phyloP scores from a whole-genome alignment of 2,888 invertebrate species.

The Ochropleura leucogaster region DNA sequence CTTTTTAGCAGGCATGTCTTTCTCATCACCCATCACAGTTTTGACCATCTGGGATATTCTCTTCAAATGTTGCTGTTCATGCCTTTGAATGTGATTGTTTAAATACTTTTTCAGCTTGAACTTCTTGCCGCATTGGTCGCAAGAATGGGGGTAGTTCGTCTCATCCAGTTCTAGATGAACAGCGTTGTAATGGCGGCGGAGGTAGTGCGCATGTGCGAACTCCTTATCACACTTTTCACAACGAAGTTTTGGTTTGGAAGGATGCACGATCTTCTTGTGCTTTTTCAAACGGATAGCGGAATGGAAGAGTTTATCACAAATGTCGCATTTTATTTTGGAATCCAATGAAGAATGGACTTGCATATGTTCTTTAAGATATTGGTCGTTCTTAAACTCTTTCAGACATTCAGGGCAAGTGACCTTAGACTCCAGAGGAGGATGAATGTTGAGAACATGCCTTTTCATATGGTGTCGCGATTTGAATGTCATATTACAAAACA shows the following conservation, averaged over 20 bases:
- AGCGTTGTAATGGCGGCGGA: slow-evolving; percentile 82
- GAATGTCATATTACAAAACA: slow-evolving; percentile 87
- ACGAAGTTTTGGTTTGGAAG: slow-evolving; percentile 82
- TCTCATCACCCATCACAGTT: slow-evolving; percentile 83
- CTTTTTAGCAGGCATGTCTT: slow-evolving; percentile 69
- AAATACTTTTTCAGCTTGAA: slow-evolving; percentile 86
- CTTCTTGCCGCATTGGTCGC: slow-evolving; percentile 85
- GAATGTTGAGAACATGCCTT: slow-evolving; percentile 85
- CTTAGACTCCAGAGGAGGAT: slow-evolving; percentile 86
- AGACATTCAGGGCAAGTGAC: slow-evolving; percentile 85
- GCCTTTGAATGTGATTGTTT: slow-evolving; percentile 85
- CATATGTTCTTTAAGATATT: slow-evolving; percentile 87
- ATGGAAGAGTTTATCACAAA: slow-evolving; percentile 86
- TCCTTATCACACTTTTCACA: slow-evolving; percentile 87
- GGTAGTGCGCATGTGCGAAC: slow-evolving; percentile 85
- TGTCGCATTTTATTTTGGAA: slow-evolving; percentile 85
- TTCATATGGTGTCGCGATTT: slow-evolving; percentile 88
- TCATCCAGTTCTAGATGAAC: slow-evolving; percentile 85
- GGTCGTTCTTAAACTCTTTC: slow-evolving; percentile 88
- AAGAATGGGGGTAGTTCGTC: slow-evolving; percentile 82
- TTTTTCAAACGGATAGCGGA: slow-evolving; percentile 85
- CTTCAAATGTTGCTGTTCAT: slow-evolving; percentile 86
- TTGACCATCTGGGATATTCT: slow-evolving; percentile 86
- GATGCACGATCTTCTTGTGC: slow-evolving; percentile 87
- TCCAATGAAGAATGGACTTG: slow-evolving; percentile 85